These are phyloP conservation scores for Theristicus caerulescens DNA, from an alignment of 2,113 vertebrate species.

Conservation along the genomic window DNA sequence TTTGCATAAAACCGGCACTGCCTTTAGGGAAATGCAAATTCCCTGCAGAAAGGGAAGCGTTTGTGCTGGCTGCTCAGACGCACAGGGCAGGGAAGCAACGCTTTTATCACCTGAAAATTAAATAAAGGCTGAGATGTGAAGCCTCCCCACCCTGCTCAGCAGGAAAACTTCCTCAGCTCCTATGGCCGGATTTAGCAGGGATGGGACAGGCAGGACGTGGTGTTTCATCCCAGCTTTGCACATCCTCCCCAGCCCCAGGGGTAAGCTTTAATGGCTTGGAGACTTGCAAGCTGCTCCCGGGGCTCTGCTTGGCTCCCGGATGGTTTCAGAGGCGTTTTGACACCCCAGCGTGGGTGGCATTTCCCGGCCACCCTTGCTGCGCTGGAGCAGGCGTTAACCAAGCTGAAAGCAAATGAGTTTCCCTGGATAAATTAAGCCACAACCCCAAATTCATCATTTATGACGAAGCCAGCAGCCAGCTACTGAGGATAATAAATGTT, in stretches of 20 bases:
- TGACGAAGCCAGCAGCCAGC: neutral
- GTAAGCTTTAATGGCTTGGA: slow-evolving; percentile 28
- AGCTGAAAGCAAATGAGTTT: neutral
- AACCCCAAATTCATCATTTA: neutral
- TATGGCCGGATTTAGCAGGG: neutral
- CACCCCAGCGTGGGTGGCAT: neutral
- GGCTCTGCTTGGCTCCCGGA: neutral
- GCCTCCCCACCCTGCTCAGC: slow-evolving; percentile 45
- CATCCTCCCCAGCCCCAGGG: slow-evolving; percentile 46
- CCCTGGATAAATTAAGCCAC: neutral
- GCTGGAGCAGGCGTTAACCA: neutral
- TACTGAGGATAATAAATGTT: neutral
- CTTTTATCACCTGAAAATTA: slow-evolving; percentile 33
- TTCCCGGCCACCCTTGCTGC: neutral
- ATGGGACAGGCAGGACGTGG: neutral
- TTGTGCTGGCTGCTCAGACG: neutral
- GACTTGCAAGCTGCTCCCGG: neutral
- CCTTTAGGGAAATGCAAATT: slow-evolving; percentile 54
- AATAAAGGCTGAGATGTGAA: slow-evolving; percentile 36
- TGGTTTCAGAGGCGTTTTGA: slow-evolving; percentile 9
- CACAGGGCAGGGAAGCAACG: neutral
- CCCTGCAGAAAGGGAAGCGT: neutral
- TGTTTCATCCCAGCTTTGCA: neutral
- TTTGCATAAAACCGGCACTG: slow-evolving; percentile 17
- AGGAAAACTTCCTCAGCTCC: slow-evolving; percentile 48